These are phyloP conservation scores for Limnephilus lunatus DNA, from an alignment of 2,888 invertebrate genomes.

Conservation along the genomic window DNA sequence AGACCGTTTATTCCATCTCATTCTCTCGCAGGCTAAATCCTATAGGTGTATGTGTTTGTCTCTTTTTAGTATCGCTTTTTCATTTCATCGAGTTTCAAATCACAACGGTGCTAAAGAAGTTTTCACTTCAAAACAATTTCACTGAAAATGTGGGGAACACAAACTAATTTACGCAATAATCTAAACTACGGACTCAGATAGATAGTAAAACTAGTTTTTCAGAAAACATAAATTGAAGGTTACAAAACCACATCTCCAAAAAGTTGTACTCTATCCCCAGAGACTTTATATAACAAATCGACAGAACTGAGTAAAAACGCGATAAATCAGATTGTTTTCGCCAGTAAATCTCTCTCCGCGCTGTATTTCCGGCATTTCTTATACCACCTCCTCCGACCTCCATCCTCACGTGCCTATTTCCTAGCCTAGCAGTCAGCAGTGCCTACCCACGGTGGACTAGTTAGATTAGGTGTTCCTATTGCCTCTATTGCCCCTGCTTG, in stretches of 20 bases:
- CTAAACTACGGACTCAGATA: too few species aligned
- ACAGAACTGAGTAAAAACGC: neutral
- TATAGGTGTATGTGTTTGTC: too few species aligned
- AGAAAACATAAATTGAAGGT: neutral
- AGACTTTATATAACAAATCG: neutral
- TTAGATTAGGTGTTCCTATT: neutral
- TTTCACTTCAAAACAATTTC: too few species aligned
- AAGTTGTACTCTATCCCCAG: neutral
- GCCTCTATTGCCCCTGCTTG: neutral
- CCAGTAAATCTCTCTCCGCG: neutral
- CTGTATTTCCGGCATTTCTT: neutral
- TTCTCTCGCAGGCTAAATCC: too few species aligned
- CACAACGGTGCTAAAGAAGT: too few species aligned
- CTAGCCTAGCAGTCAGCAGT: neutral
- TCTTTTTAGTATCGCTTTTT: too few species aligned
- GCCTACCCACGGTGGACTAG: neutral
- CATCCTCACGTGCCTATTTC: neutral
- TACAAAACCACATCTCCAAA: neutral
- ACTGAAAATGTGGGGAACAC: too few species aligned
- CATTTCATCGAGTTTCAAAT: too few species aligned
- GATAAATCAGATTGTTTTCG: conserved; percentile 18
- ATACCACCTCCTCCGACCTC: neutral
- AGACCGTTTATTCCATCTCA: too few species aligned
- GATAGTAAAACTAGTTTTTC: too few species aligned
- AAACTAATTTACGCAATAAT: too few species aligned